These are phyloP conservation scores for Lagopus muta DNA, from an alignment of 2,113 vertebrate species.

Conservation along the genomic window DNA sequence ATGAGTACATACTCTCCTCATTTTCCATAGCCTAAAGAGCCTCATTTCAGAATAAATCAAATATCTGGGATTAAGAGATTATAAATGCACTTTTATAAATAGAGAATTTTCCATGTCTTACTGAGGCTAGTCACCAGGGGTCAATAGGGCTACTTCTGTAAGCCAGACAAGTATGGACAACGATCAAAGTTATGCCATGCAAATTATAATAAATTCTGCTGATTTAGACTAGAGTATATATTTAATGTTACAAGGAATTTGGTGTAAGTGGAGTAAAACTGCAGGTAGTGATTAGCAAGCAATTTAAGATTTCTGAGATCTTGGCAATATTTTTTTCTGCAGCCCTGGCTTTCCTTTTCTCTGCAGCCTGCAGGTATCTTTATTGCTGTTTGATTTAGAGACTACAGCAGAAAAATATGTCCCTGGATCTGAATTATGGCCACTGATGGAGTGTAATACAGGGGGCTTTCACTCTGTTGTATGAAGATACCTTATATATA, in stretches of 20 bases:
- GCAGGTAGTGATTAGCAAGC: conserved; percentile 28
- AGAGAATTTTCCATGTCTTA: conserved; percentile 1
- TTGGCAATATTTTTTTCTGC: background rate
- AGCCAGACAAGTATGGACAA: background rate
- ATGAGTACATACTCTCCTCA: background rate
- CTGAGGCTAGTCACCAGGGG: background rate
- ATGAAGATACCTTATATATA: background rate
- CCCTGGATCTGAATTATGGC: background rate
- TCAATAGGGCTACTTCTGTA: background rate
- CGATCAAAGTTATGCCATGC: background rate
- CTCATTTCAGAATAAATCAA: conserved; percentile 4
- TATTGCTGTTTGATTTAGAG: conserved; percentile 36
- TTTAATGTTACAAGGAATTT: background rate
- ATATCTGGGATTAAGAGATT: conserved; percentile 9
- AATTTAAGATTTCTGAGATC: conserved; percentile 1
- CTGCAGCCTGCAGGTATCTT: conserved; percentile 14
- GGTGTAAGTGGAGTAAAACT: background rate
- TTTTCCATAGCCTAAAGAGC: conserved; percentile 27
- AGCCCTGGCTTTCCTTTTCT: background rate
- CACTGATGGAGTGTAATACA: background rate
- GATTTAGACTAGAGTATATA: background rate
- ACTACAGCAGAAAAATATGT: conserved; percentile 11
- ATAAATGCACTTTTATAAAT: background rate
- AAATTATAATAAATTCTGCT: conserved; percentile 22
- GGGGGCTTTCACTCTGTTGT: background rate